Evolutionary conservation across 2,888 invertebrate species (phyloP), one percentile per base, ranked within the genome.

Genomic region (Acleris holmiana): DNA sequence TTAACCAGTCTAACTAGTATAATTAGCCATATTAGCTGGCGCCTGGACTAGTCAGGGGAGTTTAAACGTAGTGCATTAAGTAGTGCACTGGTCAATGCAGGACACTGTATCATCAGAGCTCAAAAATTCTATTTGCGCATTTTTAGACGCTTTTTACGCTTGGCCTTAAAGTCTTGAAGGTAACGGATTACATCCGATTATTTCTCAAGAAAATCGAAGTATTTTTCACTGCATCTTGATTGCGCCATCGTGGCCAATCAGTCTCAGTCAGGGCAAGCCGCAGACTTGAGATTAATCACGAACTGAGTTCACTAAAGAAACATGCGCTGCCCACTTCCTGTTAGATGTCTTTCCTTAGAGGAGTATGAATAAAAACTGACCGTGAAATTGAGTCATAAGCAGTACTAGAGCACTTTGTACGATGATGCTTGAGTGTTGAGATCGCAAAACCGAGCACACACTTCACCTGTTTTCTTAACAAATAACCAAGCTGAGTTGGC

Each of bases 1-100:
- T 84, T 80, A 89, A 89, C 90, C 83, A 75, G 89, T 87, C 79
- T 73, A 68, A 78, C 84, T 69, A 69, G 74, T 75, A 73, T 78
- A 76, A 73, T 69, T 78, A 76, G 55, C 35, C 60, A 54, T 65
- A 54, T 49, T 60, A 60, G 29, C 64, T 21, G 13, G 44, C 8
- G 53, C 51, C 4, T 8, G 54, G 19, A 18, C 60, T 21, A 50
- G 55, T 55, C 49, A 35, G 35, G 18, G 49, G 53, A 58, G 64
- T 59, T 59, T 44, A 66, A 35, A 21, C 25, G 23, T 18, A 13
- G 17, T 18, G 51, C 49, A 19, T 44, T 50, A 66, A 56, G 51
- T 51, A 40, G 17, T 19, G 23, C 51, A 47, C 56, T 44, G 21
- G 59, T 19, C 19, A 49, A 29, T 8, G n/a, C 46, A 58, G 25